phyloP scores from a whole-genome alignment of 2,888 invertebrate genomes.

The Leptothorax acervorum region DNA sequence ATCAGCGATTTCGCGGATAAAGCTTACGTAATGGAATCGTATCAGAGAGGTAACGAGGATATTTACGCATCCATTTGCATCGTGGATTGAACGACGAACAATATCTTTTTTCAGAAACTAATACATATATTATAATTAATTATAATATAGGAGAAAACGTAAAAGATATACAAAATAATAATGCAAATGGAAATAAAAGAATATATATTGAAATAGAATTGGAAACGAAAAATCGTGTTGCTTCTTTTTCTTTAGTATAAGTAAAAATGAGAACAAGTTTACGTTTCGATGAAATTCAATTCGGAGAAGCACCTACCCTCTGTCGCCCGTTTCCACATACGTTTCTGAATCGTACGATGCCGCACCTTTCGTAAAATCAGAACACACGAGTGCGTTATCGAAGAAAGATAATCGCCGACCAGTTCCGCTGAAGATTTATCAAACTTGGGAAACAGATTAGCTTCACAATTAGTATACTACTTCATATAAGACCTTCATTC shows the following conservation, averaged over 20 bases:
- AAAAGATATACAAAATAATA: not conserved
- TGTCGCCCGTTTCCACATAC: not conserved
- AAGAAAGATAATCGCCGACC: slow-evolving; percentile 5
- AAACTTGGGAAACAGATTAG: slow-evolving; percentile 2
- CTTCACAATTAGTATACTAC: not conserved
- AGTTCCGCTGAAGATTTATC: not conserved
- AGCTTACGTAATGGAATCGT: slow-evolving; percentile 20
- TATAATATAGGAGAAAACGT: not conserved
- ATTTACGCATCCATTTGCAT: not conserved
- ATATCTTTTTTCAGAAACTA: not conserved
- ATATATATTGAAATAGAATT: not conserved
- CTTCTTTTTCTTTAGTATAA: not conserved
- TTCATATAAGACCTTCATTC: not conserved
- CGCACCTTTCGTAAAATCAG: slow-evolving; percentile 1
- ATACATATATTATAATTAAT: not conserved
- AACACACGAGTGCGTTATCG: not conserved
- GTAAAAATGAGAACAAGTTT: not conserved
- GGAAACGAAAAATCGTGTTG: not conserved
- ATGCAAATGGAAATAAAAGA: not conserved
- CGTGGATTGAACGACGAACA: not conserved
- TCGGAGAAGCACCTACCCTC: not conserved
- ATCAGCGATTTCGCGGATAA: slow-evolving; percentile 26
- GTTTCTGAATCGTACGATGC: slow-evolving; percentile 11
- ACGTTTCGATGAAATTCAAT: not conserved
- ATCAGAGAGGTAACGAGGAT: not conserved